Conservation (phyloP, 53 echinoderm and acorn worm species). For the Actinopyga echinites region DNA sequence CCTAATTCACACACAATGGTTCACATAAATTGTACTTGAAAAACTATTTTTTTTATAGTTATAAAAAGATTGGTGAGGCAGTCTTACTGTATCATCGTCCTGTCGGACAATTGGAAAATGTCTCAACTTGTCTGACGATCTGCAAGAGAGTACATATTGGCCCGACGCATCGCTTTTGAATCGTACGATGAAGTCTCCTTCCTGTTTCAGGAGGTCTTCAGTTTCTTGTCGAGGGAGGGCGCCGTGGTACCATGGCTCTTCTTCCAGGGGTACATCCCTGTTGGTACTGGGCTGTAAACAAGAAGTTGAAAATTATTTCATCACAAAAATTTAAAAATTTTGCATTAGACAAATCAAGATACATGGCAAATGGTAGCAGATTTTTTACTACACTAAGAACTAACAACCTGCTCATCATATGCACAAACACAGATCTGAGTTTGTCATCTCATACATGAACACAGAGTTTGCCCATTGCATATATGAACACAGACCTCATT, state of each 20-base stretch:
- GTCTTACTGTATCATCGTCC: conserved; percentile 39
- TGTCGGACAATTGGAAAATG: conserved; percentile 81
- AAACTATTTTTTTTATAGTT: no score
- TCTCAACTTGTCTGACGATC: conserved; percentile 58
- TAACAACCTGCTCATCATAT: no score
- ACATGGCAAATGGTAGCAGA: no score
- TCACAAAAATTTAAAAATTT: not conserved
- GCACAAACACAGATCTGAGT: no score
- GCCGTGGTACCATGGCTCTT: conserved; percentile 95
- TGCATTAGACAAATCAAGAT: no score
- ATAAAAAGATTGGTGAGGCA: no score
- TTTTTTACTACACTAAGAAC: no score
- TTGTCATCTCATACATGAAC: no score
- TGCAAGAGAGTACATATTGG: conserved; percentile 87
- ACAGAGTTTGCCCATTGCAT: no score
- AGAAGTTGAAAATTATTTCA: not conserved
- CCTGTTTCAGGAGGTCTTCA: conserved; percentile 71
- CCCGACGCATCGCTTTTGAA: conserved; percentile 91
- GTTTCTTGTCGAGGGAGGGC: conserved; percentile 89
- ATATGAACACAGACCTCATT: no score
- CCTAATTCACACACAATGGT: no score
- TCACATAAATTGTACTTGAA: no score
- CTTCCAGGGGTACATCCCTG: conserved; percentile 72
- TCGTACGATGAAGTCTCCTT: conserved; percentile 93
- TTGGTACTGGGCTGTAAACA: conserved; percentile 9